Percentiles rank a stretch among this genome's conserved stretches.
These are phyloP conservation scores for Polypedilum pembai DNA, from an alignment of 1,140 invertebrate species.

Conservation along the genomic window DNA sequence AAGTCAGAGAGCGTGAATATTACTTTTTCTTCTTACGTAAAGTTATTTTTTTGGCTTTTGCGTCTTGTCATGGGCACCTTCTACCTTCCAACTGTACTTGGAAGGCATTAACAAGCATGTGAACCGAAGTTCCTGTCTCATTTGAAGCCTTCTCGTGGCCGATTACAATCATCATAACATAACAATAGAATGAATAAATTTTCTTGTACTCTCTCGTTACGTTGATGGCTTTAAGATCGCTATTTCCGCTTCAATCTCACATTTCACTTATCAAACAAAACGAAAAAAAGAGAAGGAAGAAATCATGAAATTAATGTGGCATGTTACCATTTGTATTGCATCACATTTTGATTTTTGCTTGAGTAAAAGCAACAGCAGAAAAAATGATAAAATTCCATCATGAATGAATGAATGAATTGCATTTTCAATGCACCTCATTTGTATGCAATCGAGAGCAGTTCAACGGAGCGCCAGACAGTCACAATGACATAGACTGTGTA, in stretches of 20 bases:
- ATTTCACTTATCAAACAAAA: slow-evolving; percentile 1
- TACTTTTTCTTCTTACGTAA: too few relatives aligned
- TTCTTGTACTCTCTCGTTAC: background rate
- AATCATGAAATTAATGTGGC: background rate
- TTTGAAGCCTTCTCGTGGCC: background rate
- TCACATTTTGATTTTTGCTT: background rate
- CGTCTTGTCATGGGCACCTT: background rate
- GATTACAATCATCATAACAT: too few relatives aligned
- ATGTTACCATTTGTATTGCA: background rate
- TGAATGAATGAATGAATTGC: slow-evolving; percentile 15
- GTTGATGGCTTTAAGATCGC: background rate
- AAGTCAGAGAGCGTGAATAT: background rate
- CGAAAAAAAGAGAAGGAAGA: background rate
- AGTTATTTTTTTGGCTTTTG: too few relatives aligned
- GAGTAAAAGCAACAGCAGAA: background rate
- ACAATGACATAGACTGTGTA: background rate
- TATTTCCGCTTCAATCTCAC: background rate
- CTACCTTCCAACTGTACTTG: background rate
- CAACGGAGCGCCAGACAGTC: background rate
- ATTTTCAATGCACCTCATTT: slow-evolving; percentile 12
- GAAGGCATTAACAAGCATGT: background rate
- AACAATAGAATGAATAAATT: background rate
- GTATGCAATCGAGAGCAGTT: background rate
- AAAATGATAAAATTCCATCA: background rate
- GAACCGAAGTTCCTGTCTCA: slow-evolving; percentile 15